Conservation (phyloP, 2,797 vertebrate genomes). For the Coendou prehensilis region DNA sequence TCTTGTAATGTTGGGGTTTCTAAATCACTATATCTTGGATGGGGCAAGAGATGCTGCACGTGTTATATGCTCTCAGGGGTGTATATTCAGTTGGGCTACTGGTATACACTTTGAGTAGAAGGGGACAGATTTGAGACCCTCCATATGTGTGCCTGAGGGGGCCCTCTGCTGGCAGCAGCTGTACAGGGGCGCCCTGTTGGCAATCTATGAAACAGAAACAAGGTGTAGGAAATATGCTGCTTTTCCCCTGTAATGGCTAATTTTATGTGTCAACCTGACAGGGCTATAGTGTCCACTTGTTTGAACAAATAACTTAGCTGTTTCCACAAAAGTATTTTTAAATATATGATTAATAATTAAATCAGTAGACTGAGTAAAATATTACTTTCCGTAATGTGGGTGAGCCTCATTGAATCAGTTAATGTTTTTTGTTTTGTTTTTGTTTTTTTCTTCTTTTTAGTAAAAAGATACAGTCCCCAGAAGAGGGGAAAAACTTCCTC, state of each 20-base stretch:
- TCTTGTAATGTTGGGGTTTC: not conserved
- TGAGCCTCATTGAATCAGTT: conserved; percentile 36
- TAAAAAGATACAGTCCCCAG: not conserved
- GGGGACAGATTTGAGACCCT: conserved; percentile 9
- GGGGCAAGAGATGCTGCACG: not conserved
- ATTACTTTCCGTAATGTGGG: not conserved
- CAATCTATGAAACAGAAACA: not conserved
- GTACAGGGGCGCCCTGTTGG: not conserved
- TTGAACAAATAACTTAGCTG: not conserved
- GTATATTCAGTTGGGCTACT: not conserved
- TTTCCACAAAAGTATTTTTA: not conserved
- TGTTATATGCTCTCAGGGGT: not conserved
- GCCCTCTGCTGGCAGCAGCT: conserved; percentile 69
- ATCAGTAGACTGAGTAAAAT: not conserved
- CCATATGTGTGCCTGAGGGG: not conserved
- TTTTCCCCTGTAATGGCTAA: not conserved
- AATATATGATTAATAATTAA: conserved; percentile 38
- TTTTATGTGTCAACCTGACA: not conserved
- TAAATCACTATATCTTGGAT: not conserved
- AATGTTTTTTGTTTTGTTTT: not conserved
- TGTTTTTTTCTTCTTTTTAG: not conserved
- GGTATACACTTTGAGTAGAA: not conserved
- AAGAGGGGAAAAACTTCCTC: not conserved
- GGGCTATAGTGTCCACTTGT: not conserved
- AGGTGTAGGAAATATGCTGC: not conserved